Evolutionary conservation across 2,888 invertebrate genomes (phyloP), one percentile per base, ranked within the genome.

Genomic region (Monochamus alternatus): DNA sequence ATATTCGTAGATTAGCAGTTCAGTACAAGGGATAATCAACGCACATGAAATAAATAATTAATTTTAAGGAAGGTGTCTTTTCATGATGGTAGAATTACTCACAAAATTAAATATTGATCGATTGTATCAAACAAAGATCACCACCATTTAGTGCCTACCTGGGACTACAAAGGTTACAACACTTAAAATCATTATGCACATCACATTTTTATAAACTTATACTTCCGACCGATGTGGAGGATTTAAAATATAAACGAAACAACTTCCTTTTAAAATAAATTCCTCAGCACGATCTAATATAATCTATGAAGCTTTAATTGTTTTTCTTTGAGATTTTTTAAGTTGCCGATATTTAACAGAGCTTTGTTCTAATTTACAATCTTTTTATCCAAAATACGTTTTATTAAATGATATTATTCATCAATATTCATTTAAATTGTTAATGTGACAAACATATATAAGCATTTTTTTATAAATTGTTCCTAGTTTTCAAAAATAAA

Each of bases 171-270:
- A 44, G 69, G 59, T 60, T 69, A 14, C 44, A 43, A 51, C 69
- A 62, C 60, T 47, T 62, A 30, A 31, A 70, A 70, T 77, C 66
- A 75, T 70, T 74, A 79, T 77, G 75, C 79, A 60, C 67, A 60
- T 73, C 75, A 66, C 75, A 74, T 51, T 70, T 73, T 64, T 69
- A 59, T 66, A 77, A 75, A 75, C 69, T 65, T 75, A 77, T 63
- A 74, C 77, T 69, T 68, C 73, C 73, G 62, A 52, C 66, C 52
- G 10, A 3, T 31, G 31, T 32, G 2, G 8, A 31, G 60, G 31
- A 60, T 60, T 60, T 32, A 55, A 55, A 55, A 55, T 22, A 14
- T 55, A 55, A 55, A 55, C 55, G n/a, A 2, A 4, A 55, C n/a
- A 55, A n/a, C 55, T 55, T 55, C 55, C 55, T 55, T 14, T 55